phyloP scores from a whole-genome alignment of 1,140 invertebrate species.

The Hormaphis cornu region DNA sequence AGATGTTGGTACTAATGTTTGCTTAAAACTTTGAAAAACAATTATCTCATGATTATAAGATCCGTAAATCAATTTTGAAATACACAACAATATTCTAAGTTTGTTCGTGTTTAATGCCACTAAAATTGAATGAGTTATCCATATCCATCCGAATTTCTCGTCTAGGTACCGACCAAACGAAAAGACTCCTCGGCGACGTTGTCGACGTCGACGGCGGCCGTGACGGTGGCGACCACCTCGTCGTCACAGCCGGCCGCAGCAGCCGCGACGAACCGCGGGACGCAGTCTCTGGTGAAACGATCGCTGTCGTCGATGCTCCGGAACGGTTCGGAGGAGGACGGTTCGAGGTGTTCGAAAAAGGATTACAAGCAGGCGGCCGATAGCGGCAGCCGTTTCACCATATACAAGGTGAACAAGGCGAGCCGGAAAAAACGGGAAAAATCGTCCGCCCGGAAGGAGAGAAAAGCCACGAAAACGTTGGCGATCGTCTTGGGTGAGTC shows the following conservation, averaged over 20 bases:
- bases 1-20: too few species aligned
- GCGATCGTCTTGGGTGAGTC: conserved; percentile 93
- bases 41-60: too few species aligned
- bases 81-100: too few species aligned
- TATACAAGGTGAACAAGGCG: conserved; percentile 88
- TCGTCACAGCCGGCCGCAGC: neutral
- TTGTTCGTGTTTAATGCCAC: too few species aligned
- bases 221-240: neutral
- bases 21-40: too few species aligned
- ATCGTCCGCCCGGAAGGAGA: conserved; percentile 87
- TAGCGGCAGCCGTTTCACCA: conserved; percentile 61
- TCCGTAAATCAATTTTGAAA: too few species aligned
- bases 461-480: conserved; percentile 98
- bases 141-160: too few species aligned
- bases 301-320: conserved; percentile 21
- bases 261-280: neutral
- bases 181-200: neutral
- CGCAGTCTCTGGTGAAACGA: conserved; percentile 12
- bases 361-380: conserved; percentile 52
- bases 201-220: neutral
- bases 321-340: conserved; percentile 38
- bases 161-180: neutral
- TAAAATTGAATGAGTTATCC: too few species aligned
- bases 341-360: conserved; percentile 48
- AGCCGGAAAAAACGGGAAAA: conserved; percentile 89